Conservation (phyloP, 2,888 invertebrate species). For the Slavum lentiscoides region DNA sequence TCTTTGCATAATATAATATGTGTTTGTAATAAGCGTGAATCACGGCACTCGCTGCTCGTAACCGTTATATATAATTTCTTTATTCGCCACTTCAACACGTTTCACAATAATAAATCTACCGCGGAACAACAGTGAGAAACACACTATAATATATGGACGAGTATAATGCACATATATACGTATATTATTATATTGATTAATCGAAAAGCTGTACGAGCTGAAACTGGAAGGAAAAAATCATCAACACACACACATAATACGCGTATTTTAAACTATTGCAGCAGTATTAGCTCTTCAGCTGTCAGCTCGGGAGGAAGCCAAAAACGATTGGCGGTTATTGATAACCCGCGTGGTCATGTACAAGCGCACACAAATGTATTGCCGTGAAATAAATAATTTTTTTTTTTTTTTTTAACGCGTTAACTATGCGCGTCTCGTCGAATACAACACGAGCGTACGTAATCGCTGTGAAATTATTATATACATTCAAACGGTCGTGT, state of each 20-base stretch:
- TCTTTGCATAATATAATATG: background rate
- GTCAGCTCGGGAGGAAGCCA: conserved; percentile 25
- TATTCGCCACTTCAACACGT: background rate
- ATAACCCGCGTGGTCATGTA: background rate
- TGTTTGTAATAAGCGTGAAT: background rate
- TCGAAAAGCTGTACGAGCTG: conserved; percentile 8
- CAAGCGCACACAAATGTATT: background rate
- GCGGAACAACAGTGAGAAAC: conserved; percentile 9
- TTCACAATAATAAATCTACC: background rate
- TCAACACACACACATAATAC: background rate
- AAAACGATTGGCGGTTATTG: conserved; percentile 36
- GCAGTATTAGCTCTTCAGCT: conserved; percentile 40
- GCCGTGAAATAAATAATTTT: no score
- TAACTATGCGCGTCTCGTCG: no score
- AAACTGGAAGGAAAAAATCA: background rate
- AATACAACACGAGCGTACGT: no score
- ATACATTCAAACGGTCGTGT: no score
- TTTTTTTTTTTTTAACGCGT: no score
- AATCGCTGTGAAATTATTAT: no score
- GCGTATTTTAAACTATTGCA: background rate
- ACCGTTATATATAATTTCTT: background rate
- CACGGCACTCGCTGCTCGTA: background rate
- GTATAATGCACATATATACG: background rate
- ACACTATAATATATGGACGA: no score
- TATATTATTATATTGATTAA: conserved; percentile 26